Percentiles rank a stretch among this genome's conserved stretches.
These are phyloP conservation scores for Strix aluco DNA, from an alignment of 2,113 vertebrate species.

Conservation along the genomic window DNA sequence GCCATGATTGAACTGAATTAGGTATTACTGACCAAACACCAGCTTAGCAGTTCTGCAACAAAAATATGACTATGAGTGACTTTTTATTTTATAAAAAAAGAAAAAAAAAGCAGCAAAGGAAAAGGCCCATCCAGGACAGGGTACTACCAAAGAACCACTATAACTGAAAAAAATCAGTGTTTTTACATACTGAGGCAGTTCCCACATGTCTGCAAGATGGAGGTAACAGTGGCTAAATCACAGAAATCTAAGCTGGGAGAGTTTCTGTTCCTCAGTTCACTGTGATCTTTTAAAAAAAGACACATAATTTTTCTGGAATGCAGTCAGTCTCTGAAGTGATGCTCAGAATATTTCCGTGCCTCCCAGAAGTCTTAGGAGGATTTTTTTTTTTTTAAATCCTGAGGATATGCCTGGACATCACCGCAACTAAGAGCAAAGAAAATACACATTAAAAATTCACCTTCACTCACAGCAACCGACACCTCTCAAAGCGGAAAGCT, in stretches of 20 bases:
- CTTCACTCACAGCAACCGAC: neutral
- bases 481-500: neutral
- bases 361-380: neutral
- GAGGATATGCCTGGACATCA: neutral
- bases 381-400: neutral
- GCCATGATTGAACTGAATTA: neutral
- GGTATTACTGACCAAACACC: neutral
- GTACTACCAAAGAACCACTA: neutral
- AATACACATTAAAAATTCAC: neutral
- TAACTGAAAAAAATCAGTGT: neutral
- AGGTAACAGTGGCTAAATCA: neutral
- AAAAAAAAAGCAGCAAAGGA: neutral
- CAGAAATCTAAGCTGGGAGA: neutral
- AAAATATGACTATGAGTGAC: neutral
- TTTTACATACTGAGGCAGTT: neutral
- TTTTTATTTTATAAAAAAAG: neutral
- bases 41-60: neutral
- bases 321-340: neutral
- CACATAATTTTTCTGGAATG: neutral
- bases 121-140: neutral
- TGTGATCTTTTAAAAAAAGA: neutral
- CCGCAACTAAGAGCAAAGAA: neutral
- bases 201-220: neutral
- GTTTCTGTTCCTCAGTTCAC: neutral
- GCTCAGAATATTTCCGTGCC: neutral